These are phyloP conservation scores for Crambe crambe DNA, from an alignment of 37 sponge, comb jelly and placozoan species.

Conservation along the genomic window DNA sequence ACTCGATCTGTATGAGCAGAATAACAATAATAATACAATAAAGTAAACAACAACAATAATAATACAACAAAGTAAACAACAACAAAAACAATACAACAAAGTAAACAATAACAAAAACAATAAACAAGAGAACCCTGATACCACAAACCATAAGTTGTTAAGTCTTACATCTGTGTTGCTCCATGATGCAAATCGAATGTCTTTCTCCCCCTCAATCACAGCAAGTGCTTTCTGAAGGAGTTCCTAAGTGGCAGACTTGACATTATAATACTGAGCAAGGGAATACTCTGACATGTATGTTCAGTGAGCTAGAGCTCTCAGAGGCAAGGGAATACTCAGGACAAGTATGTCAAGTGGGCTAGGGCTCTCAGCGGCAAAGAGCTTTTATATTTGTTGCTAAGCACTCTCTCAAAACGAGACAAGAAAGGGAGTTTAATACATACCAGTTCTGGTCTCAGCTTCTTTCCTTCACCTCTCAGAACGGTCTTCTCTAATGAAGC, in stretches of 20 bases:
- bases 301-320: no score
- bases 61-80: neutral
- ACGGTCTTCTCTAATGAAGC: conserved; percentile 72
- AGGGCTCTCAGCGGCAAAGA: no score
- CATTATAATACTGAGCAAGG: no score
- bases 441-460: conserved; percentile 80
- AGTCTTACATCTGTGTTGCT: conserved; percentile 55
- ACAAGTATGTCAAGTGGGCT: no score
- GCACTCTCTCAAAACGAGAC: no score
- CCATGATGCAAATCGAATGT: conserved; percentile 77
- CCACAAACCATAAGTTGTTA: neutral
- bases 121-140: neutral
- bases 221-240: neutral
- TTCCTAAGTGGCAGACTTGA: neutral
- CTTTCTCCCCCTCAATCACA: conserved; percentile 66
- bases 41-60: conserved; percentile 1
- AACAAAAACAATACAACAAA: no score
- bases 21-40: neutral
- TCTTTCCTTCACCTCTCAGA: conserved; percentile 88
- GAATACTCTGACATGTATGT: no score
- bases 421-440: conserved; percentile 12
- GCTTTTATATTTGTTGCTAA: no score
- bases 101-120: conserved; percentile 21
- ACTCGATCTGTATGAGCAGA: conserved; percentile 63
- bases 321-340: no score